Conservation (phyloP, 2,113 vertebrate species). For the Limnothrissa miodon region DNA sequence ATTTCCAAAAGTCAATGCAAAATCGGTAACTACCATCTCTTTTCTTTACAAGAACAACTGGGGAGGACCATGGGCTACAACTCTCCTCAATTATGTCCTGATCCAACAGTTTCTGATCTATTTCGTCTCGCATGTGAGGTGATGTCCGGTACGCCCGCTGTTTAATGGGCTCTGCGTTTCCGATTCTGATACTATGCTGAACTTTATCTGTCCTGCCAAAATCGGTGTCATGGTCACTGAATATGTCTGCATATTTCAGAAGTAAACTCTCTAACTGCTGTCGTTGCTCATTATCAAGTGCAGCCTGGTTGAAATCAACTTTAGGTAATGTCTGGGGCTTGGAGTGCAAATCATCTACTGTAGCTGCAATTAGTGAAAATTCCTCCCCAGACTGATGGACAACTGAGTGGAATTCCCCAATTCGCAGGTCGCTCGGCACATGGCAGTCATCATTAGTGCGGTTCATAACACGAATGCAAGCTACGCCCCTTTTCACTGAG, state of each 20-base stretch:
- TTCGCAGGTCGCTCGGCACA: neutral
- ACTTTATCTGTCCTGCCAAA: constrained; percentile 22
- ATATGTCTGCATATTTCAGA: neutral
- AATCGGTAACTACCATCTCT: constrained; percentile 35
- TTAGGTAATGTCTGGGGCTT: neutral
- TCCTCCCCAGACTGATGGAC: neutral
- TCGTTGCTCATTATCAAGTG: neutral
- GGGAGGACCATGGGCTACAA: constrained; percentile 34
- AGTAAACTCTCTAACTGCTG: neutral
- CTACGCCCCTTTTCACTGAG: neutral
- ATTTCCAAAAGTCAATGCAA: too few relatives aligned
- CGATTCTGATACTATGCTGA: constrained; percentile 26
- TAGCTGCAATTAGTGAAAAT: neutral
- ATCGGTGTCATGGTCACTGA: neutral
- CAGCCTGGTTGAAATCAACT: too few relatives aligned
- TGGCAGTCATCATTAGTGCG: neutral
- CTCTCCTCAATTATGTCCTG: constrained; percentile 39
- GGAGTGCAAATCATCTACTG: neutral
- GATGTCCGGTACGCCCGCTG: constrained; percentile 34
- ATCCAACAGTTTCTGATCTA: constrained; percentile 27
- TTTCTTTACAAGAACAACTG: constrained; percentile 35
- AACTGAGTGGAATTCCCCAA: neutral
- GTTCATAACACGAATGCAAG: neutral
- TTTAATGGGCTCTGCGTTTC: constrained; percentile 15
- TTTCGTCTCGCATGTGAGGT: constrained; percentile 36